These are phyloP conservation scores for Rhodeus uyekii DNA, from an alignment of 2,797 vertebrate genomes.

Conservation along the genomic window DNA sequence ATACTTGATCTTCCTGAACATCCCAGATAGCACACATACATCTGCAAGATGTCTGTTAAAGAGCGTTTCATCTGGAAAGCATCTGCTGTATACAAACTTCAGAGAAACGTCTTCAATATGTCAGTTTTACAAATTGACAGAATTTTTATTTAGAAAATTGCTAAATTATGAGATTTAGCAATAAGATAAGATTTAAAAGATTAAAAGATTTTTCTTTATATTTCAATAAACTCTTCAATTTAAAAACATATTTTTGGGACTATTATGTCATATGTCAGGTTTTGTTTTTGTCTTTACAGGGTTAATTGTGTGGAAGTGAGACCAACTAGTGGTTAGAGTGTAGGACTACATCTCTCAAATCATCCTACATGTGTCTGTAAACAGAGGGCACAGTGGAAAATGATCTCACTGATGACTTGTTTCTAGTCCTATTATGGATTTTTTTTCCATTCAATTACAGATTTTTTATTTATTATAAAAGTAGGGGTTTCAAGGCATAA, in stretches of 20 bases:
- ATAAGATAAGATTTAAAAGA: too few relatives aligned
- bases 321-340: conserved; percentile 13
- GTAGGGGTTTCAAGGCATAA: background rate
- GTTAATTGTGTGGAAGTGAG: background rate
- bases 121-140: too few relatives aligned
- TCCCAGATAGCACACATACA: too few relatives aligned
- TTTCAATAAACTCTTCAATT: background rate
- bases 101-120: too few relatives aligned
- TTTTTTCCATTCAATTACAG: background rate
- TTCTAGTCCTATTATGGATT: background rate
- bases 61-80: too few relatives aligned
- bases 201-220: too few relatives aligned
- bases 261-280: background rate
- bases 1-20: too few relatives aligned
- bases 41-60: too few relatives aligned
- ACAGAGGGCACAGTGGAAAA: background rate
- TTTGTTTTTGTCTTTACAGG: too few relatives aligned
- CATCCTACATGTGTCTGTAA: background rate
- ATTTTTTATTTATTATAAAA: background rate
- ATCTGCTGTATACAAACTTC: too few relatives aligned
- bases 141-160: too few relatives aligned
- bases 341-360: conserved; percentile 2
- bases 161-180: too few relatives aligned
- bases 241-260: background rate
- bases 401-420: background rate